Percentiles rank a stretch among this genome's conserved stretches.
Evolutionary conservation across 2,888 invertebrate genomes (phyloP).

Genomic region (Salpingus planirostris): DNA sequence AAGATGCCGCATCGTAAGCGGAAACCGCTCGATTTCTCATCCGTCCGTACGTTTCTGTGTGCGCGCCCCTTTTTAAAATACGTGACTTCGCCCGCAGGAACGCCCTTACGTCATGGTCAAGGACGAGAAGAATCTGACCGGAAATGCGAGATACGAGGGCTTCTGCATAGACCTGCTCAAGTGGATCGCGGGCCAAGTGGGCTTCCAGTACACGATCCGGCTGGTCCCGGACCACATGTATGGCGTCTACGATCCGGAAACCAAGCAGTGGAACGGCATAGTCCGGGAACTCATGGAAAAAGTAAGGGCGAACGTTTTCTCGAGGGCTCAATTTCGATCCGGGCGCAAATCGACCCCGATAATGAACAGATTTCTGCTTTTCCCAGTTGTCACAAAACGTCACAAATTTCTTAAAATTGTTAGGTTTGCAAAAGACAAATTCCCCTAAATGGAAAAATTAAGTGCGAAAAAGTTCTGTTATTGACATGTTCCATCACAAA

Average conservation of each 20-base stretch:
- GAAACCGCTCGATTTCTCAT: conserved; percentile 4
- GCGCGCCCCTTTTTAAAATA: neutral
- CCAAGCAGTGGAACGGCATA: conserved; percentile 85
- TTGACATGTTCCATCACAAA: too few species aligned
- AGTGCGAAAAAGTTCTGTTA: too few species aligned
- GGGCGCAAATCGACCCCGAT: too few species aligned
- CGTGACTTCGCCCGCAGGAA: too few species aligned
- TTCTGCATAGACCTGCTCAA: conserved; percentile 86
- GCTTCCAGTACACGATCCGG: conserved; percentile 78
- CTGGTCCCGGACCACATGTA: conserved; percentile 84
- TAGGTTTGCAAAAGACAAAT: too few species aligned
- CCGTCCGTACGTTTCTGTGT: conserved; percentile 1
- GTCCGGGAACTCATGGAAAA: conserved; percentile 80
- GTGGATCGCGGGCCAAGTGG: conserved; percentile 72
- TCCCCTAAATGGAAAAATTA: too few species aligned
- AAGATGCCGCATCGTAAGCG: too few species aligned
- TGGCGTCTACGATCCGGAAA: conserved; percentile 78
- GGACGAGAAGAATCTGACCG: conserved; percentile 74
- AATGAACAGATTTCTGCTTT: too few species aligned
- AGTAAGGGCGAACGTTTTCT: conserved; percentile 42
- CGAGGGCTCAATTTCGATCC: too few species aligned
- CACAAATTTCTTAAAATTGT: too few species aligned
- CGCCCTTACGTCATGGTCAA: conserved; percentile 88
- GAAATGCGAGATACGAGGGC: conserved; percentile 80
- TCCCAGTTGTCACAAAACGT: too few species aligned